These are phyloP conservation scores for Plectrocnemia conspersa DNA, from an alignment of 1,140 invertebrate species.

Conservation along the genomic window DNA sequence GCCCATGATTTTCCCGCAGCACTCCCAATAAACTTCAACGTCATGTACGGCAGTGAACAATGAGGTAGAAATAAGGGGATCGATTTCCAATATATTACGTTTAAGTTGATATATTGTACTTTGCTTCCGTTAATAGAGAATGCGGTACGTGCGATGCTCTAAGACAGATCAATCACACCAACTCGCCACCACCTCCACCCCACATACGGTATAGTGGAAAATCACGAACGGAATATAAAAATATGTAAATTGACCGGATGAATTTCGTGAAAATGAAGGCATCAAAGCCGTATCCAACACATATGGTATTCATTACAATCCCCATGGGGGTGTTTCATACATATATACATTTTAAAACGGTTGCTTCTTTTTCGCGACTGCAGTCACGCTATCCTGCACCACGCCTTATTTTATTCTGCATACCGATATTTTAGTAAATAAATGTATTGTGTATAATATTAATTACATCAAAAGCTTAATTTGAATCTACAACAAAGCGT, in stretches of 20 bases:
- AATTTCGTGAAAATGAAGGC: conserved; percentile 14
- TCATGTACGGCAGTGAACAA: conserved; percentile 1
- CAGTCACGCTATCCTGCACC: too few species aligned
- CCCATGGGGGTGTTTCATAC: conserved; percentile 1
- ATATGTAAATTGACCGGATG: not conserved
- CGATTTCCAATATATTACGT: conserved; percentile 15
- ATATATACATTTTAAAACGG: too few species aligned
- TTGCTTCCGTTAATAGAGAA: not conserved
- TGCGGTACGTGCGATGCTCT: not conserved
- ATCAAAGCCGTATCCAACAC: conserved; percentile 6
- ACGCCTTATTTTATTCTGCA: too few species aligned
- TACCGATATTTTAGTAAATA: too few species aligned
- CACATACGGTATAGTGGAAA: too few species aligned
- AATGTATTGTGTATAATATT: too few species aligned
- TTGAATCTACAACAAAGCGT: too few species aligned
- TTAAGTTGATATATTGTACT: not conserved
- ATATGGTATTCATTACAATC: conserved; percentile 9
- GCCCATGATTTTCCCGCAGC: not conserved
- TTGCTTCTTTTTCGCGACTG: too few species aligned
- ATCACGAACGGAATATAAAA: too few species aligned
- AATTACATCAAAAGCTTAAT: too few species aligned
- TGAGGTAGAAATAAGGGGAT: conserved; percentile 4
- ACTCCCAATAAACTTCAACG: not conserved
- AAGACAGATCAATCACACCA: conserved; percentile 13
- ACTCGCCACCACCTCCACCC: too few species aligned